Base-by-base conservation (phyloP, 1,140 invertebrate genomes). In the Drosophila sucinea region DNA sequence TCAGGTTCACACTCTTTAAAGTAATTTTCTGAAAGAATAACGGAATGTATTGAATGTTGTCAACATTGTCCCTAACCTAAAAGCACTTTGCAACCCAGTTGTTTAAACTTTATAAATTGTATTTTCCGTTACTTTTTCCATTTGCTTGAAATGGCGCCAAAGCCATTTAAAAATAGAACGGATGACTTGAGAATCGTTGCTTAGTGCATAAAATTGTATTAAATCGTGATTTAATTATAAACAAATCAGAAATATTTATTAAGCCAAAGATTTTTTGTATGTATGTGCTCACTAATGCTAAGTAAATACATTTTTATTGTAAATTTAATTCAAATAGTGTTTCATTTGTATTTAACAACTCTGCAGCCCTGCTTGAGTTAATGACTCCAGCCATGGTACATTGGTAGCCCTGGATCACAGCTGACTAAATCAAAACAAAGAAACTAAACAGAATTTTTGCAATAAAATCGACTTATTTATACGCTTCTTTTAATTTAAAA, bases 171-270 rank as follows among this genome's bases (percentile, higher is more conserved):
- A 1, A 47, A 44, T 44, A 23, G 7, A 44, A 8, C 23, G 23
- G 7, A 25, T 47, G 8, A 27, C 23, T 25, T 25, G 23, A 7
- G 8, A 1, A 0, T 25, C 8, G 7, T 27, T 27, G 44, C 23
- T 10, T 3, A 27, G 23, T 25, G 44, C 66, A 71, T 17, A 17
- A 17, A 17, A 69, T 58, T 82, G 83, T 86, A 86, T 89, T 87
- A 74, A 77, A 79, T 51, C 67, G 84, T 87, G 84, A 87, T 86
- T 79, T 70, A 83, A 35, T 67, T 81, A 32, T 81, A 73, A 44
- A 62, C 51, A 51, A 71, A 65, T 41, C 44, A 63, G 58, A 67
- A 47, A 69, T 63, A 77, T 51, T 67, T 57, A 81, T 70, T 79
- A 85, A 77, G 60, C 83, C 83, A 86, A 86, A 87, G 83, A 89